Conservation (phyloP, 1,140 invertebrate genomes). For the Neomicropteryx cornuta region DNA sequence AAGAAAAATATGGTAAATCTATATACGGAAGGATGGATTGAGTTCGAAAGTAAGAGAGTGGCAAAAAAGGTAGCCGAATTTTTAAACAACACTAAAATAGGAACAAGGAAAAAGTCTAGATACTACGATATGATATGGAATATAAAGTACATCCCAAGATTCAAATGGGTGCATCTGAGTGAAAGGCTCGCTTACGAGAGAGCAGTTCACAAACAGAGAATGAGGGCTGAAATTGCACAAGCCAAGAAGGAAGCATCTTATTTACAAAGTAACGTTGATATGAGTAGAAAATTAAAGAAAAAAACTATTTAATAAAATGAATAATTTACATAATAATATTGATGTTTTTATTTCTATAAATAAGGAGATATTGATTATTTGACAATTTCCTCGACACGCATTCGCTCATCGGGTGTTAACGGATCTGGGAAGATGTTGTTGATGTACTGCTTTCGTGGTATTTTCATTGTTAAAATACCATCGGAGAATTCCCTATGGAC, state of each 20-base stretch:
- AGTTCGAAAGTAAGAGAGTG: conserved; percentile 81
- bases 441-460: conserved; percentile 30
- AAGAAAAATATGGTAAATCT: conserved; percentile 43
- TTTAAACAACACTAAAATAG: conserved; percentile 82
- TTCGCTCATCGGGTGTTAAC: conserved; percentile 25
- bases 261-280: conserved; percentile 73
- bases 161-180: conserved; percentile 92
- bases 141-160: conserved; percentile 89
- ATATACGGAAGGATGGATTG: conserved; percentile 95
- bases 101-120: conserved; percentile 73
- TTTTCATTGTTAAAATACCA: conserved; percentile 33
- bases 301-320: conserved; percentile 15
- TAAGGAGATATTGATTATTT: conserved; percentile 23
- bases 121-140: conserved; percentile 91
- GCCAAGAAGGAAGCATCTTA: conserved; percentile 83
- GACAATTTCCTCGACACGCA: conserved; percentile 32
- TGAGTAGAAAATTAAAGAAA: conserved; percentile 56
- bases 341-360: conserved; percentile 16
- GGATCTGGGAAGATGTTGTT: conserved; percentile 30
- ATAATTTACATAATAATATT: conserved; percentile 2
- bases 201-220: conserved; percentile 74
- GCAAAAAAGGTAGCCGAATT: conserved; percentile 74
- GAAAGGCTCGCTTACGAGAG: conserved; percentile 88
- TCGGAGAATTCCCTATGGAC: conserved; percentile 36
- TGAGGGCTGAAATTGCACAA: conserved; percentile 80